Conservation (phyloP, 2,888 invertebrate genomes). For the Dryobota labecula region DNA sequence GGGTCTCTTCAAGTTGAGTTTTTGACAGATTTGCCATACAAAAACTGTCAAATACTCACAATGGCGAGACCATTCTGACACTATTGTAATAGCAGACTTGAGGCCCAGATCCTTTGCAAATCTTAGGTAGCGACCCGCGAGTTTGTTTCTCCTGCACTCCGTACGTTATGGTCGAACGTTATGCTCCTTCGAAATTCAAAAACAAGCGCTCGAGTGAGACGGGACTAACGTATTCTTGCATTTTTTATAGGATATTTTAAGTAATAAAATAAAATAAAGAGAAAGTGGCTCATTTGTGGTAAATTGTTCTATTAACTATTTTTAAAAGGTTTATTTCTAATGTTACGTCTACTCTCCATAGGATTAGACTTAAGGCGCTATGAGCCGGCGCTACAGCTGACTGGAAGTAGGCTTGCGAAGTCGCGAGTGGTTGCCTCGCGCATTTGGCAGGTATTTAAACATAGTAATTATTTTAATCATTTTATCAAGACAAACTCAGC, state of each 20-base stretch:
- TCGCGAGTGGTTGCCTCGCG: too few relatives aligned
- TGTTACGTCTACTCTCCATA: neutral
- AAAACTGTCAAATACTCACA: too few relatives aligned
- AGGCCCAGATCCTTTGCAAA: neutral
- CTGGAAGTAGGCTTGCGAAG: too few relatives aligned
- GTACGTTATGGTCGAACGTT: conserved; percentile 75
- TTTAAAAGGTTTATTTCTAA: neutral
- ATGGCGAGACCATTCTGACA: too few relatives aligned
- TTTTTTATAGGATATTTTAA: neutral
- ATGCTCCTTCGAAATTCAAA: conserved; percentile 79
- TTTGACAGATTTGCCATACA: too few relatives aligned
- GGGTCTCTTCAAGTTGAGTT: too few relatives aligned
- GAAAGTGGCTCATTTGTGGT: neutral
- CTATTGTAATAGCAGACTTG: too few relatives aligned
- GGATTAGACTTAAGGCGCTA: too few relatives aligned
- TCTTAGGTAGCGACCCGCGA: conserved; percentile 50
- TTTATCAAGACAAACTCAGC: too few relatives aligned
- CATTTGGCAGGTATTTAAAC: too few relatives aligned
- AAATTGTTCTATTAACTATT: neutral
- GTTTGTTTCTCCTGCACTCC: conserved; percentile 62
- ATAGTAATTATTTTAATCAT: too few relatives aligned
- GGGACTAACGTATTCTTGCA: conserved; percentile 72
- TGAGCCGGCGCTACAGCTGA: too few relatives aligned
- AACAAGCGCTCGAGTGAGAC: conserved; percentile 73
- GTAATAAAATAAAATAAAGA: neutral